Conservation (phyloP, 2,113 vertebrate species). For the Scytalopus superciliaris region DNA sequence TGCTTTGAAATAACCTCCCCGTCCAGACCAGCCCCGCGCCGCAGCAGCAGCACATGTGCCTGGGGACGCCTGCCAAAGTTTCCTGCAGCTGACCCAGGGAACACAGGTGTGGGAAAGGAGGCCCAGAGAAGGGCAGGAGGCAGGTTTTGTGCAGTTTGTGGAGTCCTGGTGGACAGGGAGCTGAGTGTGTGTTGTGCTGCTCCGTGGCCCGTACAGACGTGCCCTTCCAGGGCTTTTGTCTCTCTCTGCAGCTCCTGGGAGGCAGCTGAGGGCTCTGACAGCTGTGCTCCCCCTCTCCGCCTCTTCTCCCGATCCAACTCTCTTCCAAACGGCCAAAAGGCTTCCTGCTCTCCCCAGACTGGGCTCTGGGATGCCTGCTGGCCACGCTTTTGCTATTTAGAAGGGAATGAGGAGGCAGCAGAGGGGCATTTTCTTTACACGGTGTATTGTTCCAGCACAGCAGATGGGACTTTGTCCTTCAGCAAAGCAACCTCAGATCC, state of each 20-base stretch:
- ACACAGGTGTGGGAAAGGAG: background rate
- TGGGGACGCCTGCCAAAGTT: background rate
- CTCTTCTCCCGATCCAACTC: background rate
- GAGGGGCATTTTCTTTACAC: background rate
- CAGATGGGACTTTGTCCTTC: slow-evolving; percentile 36
- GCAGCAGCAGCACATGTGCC: background rate
- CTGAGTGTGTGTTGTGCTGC: background rate
- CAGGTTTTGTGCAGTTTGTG: background rate
- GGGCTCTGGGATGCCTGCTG: background rate
- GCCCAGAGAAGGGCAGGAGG: background rate
- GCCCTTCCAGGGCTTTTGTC: background rate
- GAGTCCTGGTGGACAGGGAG: background rate
- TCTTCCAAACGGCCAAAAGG: background rate
- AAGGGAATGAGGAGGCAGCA: background rate
- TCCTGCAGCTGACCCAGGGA: background rate
- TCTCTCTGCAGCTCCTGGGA: background rate
- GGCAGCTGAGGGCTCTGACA: background rate
- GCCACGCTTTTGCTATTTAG: background rate
- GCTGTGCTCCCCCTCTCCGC: background rate
- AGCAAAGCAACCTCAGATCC: slow-evolving; percentile 19
- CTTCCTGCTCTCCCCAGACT: background rate
- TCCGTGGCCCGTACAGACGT: background rate
- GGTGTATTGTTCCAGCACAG: background rate
- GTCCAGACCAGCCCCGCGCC: background rate
- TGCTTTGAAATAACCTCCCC: background rate